These are phyloP conservation scores for Prinia subflava DNA, from an alignment of 2,113 vertebrate genomes.

Conservation along the genomic window DNA sequence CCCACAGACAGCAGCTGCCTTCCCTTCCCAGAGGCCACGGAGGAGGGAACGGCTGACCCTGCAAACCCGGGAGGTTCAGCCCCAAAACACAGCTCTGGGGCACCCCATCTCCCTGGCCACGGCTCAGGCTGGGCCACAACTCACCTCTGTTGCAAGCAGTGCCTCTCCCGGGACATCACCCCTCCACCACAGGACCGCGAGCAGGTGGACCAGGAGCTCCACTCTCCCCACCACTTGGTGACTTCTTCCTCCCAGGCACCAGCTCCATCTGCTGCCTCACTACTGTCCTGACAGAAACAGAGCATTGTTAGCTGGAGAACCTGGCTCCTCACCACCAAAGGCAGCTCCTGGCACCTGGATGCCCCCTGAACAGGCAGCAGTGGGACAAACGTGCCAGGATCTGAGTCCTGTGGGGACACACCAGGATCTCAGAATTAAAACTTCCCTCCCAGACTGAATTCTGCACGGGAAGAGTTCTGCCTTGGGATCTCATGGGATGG, in stretches of 20 bases:
- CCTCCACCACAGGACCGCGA: conserved; percentile 88
- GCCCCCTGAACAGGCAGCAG: neutral
- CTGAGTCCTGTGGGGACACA: neutral
- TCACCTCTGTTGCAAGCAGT: conserved; percentile 87
- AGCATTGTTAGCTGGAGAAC: conserved; percentile 49
- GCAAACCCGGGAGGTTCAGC: neutral
- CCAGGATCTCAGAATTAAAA: neutral
- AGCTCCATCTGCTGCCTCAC: conserved; percentile 78
- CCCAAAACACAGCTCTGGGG: neutral
- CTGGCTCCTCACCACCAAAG: neutral
- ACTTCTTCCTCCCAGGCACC: conserved; percentile 78
- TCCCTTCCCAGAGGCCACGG: neutral
- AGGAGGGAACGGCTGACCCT: accelerated
- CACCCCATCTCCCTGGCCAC: neutral
- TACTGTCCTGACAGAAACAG: conserved; percentile 88
- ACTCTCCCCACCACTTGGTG: conserved; percentile 92
- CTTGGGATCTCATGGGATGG: accelerated
- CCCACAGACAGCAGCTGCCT: neutral
- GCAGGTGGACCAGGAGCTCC: conserved; percentile 91
- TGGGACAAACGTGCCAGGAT: neutral
- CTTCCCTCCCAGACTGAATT: neutral
- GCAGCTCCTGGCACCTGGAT: neutral
- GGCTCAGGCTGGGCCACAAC: neutral
- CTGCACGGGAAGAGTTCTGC: neutral
- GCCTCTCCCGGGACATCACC: conserved; percentile 84